A percentile compares a stretch with the other conserved stretches of the same genome.
Conservation (phyloP, 2,888 invertebrate genomes). For the Scaeva pyrastri region DNA sequence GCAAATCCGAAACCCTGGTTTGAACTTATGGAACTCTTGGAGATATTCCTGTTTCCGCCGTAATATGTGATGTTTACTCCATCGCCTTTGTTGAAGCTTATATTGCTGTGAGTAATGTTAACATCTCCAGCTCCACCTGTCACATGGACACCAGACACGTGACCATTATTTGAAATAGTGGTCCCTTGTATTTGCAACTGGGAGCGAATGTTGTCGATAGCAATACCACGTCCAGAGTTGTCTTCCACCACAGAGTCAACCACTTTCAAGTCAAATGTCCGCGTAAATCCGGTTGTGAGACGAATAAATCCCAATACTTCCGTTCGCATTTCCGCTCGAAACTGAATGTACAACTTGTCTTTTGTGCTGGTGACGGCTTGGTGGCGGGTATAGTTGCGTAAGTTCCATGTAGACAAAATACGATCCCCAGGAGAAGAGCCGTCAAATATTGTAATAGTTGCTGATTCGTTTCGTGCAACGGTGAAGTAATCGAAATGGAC, state of each 20-base stretch:
- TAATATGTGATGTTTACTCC: conserved; percentile 98
- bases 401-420: conserved; percentile 88
- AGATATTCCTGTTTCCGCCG: conserved; percentile 97
- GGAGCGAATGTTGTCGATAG: conserved; percentile 95
- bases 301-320: conserved; percentile 91
- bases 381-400: conserved; percentile 94
- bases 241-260: conserved; percentile 93
- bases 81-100: conserved; percentile 96
- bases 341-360: conserved; percentile 92
- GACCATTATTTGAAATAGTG: conserved; percentile 93
- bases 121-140: conserved; percentile 96
- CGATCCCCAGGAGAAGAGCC: conserved; percentile 89
- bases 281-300: conserved; percentile 90
- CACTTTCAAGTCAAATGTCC: conserved; percentile 94
- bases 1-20: conserved; percentile 96
- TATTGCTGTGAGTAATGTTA: conserved; percentile 94
- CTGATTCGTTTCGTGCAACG: conserved; percentile 90
- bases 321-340: conserved; percentile 89
- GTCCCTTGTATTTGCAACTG: conserved; percentile 93
- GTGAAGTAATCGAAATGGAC: conserved; percentile 93
- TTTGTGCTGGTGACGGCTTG: conserved; percentile 93
- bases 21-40: conserved; percentile 92
- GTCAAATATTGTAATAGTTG: conserved; percentile 91
- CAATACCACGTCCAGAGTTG: conserved; percentile 97
- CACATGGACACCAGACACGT: conserved; percentile 96